phyloP scores from a whole-genome alignment of 2,797 vertebrate species.

The Emydoidea blandingii region DNA sequence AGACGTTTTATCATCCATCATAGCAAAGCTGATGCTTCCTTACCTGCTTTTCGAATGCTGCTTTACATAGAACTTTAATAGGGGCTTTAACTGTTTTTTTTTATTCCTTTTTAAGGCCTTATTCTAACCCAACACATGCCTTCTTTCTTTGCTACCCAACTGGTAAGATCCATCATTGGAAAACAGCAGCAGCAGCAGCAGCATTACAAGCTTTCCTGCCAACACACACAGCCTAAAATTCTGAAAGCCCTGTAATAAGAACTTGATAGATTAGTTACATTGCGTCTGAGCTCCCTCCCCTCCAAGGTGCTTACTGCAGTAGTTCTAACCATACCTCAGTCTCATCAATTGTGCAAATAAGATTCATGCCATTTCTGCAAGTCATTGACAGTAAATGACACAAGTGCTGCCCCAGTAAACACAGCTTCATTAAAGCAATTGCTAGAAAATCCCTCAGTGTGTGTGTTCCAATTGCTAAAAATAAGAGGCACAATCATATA shows the following conservation, averaged over 20 bases:
- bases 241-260: constrained; percentile 55
- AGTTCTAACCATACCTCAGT: constrained; percentile 37
- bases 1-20: neutral
- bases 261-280: constrained; percentile 56
- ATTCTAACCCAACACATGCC: neutral
- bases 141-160: fast-evolving
- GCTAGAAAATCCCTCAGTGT: constrained; percentile 55
- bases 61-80: neutral
- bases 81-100: neutral
- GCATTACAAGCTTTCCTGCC: neutral
- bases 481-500: constrained; percentile 17
- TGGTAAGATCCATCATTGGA: constrained; percentile 40
- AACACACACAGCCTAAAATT: neutral
- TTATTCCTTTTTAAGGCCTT: neutral
- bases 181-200: constrained; percentile 2
- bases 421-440: constrained; percentile 57
- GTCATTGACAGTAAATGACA: constrained; percentile 58
- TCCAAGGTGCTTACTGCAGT: neutral
- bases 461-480: constrained; percentile 48
- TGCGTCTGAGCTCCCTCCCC: constrained; percentile 40
- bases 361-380: constrained; percentile 66
- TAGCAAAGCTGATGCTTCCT: fast-evolving
- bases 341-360: constrained; percentile 60
- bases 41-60: neutral
- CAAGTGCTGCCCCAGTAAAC: constrained; percentile 42